Conservation (phyloP, 1,140 invertebrate genomes). For the Meloidogyne floridensis region DNA sequence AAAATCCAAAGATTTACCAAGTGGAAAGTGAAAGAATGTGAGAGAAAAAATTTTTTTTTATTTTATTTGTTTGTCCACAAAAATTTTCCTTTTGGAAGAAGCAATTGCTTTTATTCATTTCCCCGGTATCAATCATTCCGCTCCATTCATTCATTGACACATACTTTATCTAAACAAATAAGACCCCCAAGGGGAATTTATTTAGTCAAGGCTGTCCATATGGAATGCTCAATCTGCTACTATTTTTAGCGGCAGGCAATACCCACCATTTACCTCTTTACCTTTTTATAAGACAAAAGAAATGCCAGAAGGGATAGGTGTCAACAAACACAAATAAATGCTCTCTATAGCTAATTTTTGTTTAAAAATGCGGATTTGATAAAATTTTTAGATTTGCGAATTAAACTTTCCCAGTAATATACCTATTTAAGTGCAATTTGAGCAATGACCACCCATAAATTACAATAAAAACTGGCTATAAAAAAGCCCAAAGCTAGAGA, state of each 20-base stretch:
- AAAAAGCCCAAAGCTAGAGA: no score
- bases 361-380: neutral
- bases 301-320: neutral
- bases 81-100: neutral
- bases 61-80: neutral
- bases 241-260: neutral
- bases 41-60: neutral
- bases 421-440: no score
- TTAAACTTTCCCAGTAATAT: no score
- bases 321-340: neutral
- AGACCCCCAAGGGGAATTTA: constrained; percentile 8
- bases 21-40: neutral
- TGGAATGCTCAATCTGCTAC: neutral
- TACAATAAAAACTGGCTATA: no score
- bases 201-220: neutral
- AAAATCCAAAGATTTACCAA: neutral
- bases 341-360: neutral
- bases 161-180: neutral
- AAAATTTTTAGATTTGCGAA: neutral
- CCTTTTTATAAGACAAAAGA: neutral
- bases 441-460: no score
- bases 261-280: neutral
- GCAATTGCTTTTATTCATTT: neutral
- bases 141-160: constrained; percentile 5
- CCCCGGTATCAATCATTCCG: neutral